Percentiles rank a stretch among this genome's conserved stretches.
Conservation (phyloP, 1,140 invertebrate genomes). For the Apis florea region DNA sequence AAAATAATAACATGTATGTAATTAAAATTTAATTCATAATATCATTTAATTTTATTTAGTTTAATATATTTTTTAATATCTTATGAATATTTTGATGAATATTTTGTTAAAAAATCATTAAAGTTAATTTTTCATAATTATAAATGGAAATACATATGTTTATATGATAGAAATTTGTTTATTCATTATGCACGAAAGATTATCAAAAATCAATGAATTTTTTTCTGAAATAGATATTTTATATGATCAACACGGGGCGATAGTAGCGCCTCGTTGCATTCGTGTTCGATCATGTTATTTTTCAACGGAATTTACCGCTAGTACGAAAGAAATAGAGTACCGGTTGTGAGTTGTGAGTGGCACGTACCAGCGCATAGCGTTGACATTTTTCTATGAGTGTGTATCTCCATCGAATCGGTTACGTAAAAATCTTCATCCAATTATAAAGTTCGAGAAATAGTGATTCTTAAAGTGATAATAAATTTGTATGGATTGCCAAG, state of each 20-base stretch:
- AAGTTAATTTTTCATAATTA: not conserved
- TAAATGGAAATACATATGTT: not conserved
- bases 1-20: not conserved
- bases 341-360: not conserved
- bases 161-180: not conserved
- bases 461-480: not conserved
- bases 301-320: conserved; percentile 25
- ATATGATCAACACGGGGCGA: not conserved
- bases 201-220: not conserved
- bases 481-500: not conserved
- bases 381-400: conserved; percentile 9
- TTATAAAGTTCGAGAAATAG: conserved; percentile 1
- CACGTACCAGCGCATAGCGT: not conserved
- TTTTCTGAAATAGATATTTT: not conserved
- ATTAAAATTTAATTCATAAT: not conserved
- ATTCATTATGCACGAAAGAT: not conserved
- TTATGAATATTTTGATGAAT: not conserved
- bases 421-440: conserved; percentile 35
- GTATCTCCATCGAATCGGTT: not conserved
- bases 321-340: not conserved
- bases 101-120: not conserved
- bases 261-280: conserved; percentile 1
- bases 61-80: not conserved
- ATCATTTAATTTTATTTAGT: not conserved
- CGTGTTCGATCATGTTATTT: not conserved